Conservation (phyloP, 2,888 invertebrate species). For the Conistra vaccinii region DNA sequence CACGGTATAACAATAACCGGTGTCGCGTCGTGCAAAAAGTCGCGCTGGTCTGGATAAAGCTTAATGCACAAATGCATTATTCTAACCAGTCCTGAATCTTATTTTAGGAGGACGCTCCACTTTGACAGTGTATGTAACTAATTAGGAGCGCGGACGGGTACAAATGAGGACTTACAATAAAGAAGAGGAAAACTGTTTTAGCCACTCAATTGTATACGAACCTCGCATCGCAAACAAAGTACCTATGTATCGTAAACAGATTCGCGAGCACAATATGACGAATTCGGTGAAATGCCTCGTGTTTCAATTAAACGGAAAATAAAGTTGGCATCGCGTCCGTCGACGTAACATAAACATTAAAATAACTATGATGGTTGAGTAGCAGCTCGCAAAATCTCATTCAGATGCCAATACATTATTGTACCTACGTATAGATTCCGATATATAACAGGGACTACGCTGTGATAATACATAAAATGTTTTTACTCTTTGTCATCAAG, state of each 20-base stretch:
- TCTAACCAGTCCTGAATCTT: conserved; percentile 10
- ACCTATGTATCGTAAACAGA: conserved; percentile 75
- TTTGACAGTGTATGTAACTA: conserved; percentile 45
- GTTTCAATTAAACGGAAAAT: conserved; percentile 86
- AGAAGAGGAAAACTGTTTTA: conserved; percentile 51
- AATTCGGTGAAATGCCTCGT: conserved; percentile 83
- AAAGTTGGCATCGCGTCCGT: conserved; percentile 82
- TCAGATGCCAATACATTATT: conserved; percentile 77
- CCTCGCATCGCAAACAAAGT: conserved; percentile 74
- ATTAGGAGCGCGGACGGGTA: conserved; percentile 51
- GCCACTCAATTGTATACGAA: conserved; percentile 58
- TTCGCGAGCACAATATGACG: conserved; percentile 78
- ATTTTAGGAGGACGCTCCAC: conserved; percentile 34
- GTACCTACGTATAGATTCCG: conserved; percentile 44
- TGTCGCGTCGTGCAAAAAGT: too few relatives aligned
- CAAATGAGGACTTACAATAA: conserved; percentile 54
- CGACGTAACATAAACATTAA: conserved; percentile 83
- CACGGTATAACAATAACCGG: too few relatives aligned
- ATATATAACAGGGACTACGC: conserved; percentile 36
- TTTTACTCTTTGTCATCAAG: conserved; percentile 44
- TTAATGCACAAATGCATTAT: too few relatives aligned
- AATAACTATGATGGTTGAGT: conserved; percentile 82
- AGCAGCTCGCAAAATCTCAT: conserved; percentile 78
- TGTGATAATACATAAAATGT: conserved; percentile 42
- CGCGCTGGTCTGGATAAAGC: too few relatives aligned